phyloP scores from a whole-genome alignment of 2,888 invertebrate genomes.

The Mimumesa dahlbomi region DNA sequence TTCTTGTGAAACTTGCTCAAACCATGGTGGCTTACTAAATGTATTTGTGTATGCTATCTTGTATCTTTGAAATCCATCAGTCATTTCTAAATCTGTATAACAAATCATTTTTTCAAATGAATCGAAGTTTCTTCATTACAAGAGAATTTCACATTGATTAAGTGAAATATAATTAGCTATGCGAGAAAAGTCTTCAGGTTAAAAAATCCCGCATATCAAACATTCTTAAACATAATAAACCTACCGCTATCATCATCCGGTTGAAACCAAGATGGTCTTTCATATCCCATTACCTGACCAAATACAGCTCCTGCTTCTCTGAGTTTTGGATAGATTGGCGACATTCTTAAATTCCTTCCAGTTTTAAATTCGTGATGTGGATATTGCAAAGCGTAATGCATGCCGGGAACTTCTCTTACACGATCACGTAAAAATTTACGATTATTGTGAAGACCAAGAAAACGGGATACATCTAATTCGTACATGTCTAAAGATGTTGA shows the following conservation, averaged over 20 bases:
- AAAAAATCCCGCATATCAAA: no score
- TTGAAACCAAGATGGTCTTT: constrained; percentile 96
- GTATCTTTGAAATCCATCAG: constrained; percentile 54
- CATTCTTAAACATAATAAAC: constrained; percentile 11
- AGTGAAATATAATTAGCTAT: no score
- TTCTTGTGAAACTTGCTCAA: constrained; percentile 92
- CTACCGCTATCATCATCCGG: constrained; percentile 80
- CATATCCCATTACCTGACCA: constrained; percentile 99
- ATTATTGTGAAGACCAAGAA: constrained; percentile 96
- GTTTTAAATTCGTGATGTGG: constrained; percentile 93
- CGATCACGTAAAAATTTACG: constrained; percentile 94
- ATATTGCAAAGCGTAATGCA: constrained; percentile 91
- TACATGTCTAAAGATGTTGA: constrained; percentile 92
- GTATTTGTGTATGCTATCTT: constrained; percentile 90
- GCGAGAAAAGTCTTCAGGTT: no score
- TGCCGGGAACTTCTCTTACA: constrained; percentile 94
- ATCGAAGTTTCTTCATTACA: constrained; percentile 21
- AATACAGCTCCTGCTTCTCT: constrained; percentile 96
- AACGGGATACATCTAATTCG: constrained; percentile 93
- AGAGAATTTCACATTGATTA: no score
- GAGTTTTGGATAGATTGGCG: constrained; percentile 95
- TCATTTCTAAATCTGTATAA: constrained; percentile 55
- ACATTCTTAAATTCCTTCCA: constrained; percentile 94
- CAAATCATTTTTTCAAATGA: constrained; percentile 40
- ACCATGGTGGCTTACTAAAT: constrained; percentile 96